Conservation (phyloP, 2,888 invertebrate species). For the Sisyra terminalis region DNA sequence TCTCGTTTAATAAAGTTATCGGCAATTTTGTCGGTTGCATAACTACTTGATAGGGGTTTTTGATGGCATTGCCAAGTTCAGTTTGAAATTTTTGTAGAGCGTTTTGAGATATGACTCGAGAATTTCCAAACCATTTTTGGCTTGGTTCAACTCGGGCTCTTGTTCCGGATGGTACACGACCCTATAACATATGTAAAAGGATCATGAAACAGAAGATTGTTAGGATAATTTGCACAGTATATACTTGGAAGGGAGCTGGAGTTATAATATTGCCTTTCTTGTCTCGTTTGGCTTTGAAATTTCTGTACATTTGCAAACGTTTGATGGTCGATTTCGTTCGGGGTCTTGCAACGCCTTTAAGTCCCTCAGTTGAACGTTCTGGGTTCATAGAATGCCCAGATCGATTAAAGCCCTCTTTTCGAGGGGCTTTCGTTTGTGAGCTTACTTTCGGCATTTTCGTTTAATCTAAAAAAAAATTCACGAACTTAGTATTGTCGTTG, state of each 20-base stretch:
- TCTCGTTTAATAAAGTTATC: conserved; percentile 84
- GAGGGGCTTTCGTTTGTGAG: conserved; percentile 54
- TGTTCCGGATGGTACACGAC: conserved; percentile 71
- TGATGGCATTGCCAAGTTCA: conserved; percentile 85
- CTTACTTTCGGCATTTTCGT: conserved; percentile 58
- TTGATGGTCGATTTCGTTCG: conserved; percentile 90
- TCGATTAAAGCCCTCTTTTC: conserved; percentile 69
- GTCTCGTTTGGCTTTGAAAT: conserved; percentile 90
- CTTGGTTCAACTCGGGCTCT: conserved; percentile 93
- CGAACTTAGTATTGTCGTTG: not conserved
- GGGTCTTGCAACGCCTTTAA: conserved; percentile 71
- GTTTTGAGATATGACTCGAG: conserved; percentile 86
- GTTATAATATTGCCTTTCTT: conserved; percentile 76
- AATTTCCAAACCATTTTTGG: conserved; percentile 98
- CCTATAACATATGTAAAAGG: conserved; percentile 25
- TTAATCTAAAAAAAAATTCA: conserved; percentile 1
- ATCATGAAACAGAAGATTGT: not conserved
- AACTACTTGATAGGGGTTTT: conserved; percentile 93
- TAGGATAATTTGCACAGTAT: conserved; percentile 4
- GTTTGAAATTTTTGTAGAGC: conserved; percentile 81
- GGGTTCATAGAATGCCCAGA: conserved; percentile 93
- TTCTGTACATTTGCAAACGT: conserved; percentile 94
- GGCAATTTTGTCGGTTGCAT: conserved; percentile 94
- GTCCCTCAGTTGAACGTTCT: conserved; percentile 57
- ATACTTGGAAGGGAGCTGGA: conserved; percentile 84